A percentile compares a stretch with the other conserved stretches of the same genome.
Evolutionary conservation across 2,797 vertebrate genomes (phyloP).

Genomic region (Carduelis carduelis): DNA sequence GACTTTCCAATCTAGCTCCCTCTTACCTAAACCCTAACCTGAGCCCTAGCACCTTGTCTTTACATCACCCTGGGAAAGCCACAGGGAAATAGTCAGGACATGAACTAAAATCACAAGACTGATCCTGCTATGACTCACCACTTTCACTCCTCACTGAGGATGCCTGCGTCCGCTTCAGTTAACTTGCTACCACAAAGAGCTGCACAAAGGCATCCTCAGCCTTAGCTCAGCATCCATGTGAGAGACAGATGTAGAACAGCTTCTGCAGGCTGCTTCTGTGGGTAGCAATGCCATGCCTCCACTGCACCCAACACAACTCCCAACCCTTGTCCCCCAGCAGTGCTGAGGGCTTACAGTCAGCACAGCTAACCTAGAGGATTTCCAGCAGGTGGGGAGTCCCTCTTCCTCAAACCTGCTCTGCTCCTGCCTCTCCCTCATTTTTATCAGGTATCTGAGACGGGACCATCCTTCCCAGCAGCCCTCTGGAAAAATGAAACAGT

Average conservation of each 20-base stretch:
- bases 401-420: not conserved
- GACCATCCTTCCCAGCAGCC: not conserved
- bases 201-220: not conserved
- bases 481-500: not conserved
- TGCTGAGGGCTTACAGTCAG: not conserved
- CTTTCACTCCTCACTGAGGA: not conserved
- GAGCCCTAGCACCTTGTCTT: not conserved
- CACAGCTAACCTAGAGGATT: not conserved
- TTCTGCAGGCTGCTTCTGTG: not conserved
- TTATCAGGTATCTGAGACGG: not conserved
- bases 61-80: not conserved
- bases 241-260: not conserved
- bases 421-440: not conserved
- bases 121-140: slow-evolving; percentile 32
- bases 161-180: not conserved
- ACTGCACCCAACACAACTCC: not conserved
- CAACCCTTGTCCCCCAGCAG: not conserved
- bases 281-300: not conserved
- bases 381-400: not conserved
- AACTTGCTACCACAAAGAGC: not conserved
- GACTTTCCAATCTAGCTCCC: not conserved
- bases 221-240: not conserved
- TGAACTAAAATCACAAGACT: slow-evolving; percentile 31
- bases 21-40: not conserved
- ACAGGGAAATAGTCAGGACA: not conserved